Percentiles rank a stretch among this genome's conserved stretches.
Conservation (phyloP, 2,888 invertebrate species). For the Volucella inflata region DNA sequence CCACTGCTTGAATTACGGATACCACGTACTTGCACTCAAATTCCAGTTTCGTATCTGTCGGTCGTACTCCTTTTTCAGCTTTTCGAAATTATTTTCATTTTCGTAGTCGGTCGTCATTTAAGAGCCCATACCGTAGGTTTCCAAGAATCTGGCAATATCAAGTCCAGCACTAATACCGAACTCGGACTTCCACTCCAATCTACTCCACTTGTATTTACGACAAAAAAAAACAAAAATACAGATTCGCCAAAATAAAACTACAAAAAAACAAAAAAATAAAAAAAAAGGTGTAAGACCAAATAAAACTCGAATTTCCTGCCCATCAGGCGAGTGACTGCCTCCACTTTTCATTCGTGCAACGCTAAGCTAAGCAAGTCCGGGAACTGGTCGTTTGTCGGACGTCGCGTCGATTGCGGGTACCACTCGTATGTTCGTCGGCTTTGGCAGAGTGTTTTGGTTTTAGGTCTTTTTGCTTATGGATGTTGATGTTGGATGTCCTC, state of each 20-base stretch:
- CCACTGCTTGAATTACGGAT: constrained; percentile 73
- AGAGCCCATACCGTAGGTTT: constrained; percentile 54
- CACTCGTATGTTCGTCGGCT: constrained; percentile 1
- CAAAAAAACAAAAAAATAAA: background rate
- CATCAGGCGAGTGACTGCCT: constrained; percentile 77
- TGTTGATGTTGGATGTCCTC: constrained; percentile 36
- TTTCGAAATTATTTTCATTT: constrained; percentile 48
- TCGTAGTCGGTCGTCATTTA: no score
- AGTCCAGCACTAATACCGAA: no score
- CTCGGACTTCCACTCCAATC: constrained; percentile 15
- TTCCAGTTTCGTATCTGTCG: constrained; percentile 57
- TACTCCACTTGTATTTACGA: no score
- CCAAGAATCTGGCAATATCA: constrained; percentile 55
- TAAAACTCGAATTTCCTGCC: constrained; percentile 78
- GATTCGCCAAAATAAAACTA: constrained; percentile 20
- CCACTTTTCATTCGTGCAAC: constrained; percentile 77
- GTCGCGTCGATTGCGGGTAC: constrained; percentile 11
- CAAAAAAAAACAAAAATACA: constrained; percentile 4
- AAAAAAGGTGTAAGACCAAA: constrained; percentile 62
- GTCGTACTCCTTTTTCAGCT: constrained; percentile 19
- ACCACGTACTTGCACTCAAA: constrained; percentile 71
- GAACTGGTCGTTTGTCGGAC: constrained; percentile 51
- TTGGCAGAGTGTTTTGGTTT: constrained; percentile 18
- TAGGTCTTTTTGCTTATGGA: constrained; percentile 23
- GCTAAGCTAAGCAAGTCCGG: constrained; percentile 57